Evolutionary conservation across 2,113 vertebrate genomes (phyloP).

Genomic region (Origma solitaria): DNA sequence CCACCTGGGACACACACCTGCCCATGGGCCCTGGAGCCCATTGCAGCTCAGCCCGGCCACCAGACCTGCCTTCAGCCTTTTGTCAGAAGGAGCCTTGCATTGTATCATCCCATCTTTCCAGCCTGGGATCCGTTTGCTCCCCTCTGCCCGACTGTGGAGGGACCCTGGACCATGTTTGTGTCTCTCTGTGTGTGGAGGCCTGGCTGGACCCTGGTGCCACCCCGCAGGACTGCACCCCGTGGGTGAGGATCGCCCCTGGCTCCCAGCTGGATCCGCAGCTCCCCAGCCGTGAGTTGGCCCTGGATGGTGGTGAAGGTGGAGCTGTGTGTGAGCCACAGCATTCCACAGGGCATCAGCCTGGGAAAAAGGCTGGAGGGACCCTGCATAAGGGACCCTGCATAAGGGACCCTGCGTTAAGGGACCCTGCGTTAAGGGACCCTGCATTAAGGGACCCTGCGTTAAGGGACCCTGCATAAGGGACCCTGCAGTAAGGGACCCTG

Average conservation of each 20-base stretch:
- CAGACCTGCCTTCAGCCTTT: rapidly evolving
- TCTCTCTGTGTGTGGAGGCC: rapidly evolving
- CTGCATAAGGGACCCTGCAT: no score
- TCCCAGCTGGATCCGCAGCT: neutral
- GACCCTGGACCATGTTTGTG: rapidly evolving
- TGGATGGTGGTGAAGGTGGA: neutral
- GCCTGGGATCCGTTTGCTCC: rapidly evolving
- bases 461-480: no score
- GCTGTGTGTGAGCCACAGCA: rapidly evolving
- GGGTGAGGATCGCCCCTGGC: rapidly evolving
- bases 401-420: no score
- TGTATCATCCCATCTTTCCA: rapidly evolving
- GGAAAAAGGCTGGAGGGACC: neutral
- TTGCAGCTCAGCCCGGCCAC: neutral
- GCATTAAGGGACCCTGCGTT: no score
- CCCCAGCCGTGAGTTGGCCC: neutral
- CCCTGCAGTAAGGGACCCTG: no score
- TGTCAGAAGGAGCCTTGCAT: rapidly evolving
- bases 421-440: no score
- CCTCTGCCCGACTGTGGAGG: neutral
- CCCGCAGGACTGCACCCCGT: rapidly evolving
- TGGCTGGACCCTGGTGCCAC: rapidly evolving
- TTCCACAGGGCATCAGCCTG: rapidly evolving
- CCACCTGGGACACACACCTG: neutral
- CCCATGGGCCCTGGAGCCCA: rapidly evolving